Evolutionary conservation across 2,888 invertebrate genomes (phyloP), one percentile per base, ranked within the genome.

Genomic region (Platycheirus albimanus): DNA sequence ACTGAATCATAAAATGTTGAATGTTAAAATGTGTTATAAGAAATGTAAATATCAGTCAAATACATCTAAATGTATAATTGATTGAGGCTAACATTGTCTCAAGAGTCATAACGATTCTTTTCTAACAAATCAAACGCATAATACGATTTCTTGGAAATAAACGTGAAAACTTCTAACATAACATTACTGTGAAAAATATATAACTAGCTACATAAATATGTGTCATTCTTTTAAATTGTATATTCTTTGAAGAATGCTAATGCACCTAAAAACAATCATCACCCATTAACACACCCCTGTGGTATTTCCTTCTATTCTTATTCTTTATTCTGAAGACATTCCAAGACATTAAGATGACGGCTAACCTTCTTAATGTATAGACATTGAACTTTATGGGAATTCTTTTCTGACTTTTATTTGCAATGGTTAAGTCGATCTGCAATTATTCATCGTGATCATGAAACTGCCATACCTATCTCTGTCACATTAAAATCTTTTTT

Each of bases 361-460:
- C 2, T 56, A 24, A 47, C 47, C 69, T 45, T 47, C 54, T 63
- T 38, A 17, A 19, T 33, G 41, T 33, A 20, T 54, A 70, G 52
- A 54, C 63, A 64, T 56, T 77, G 77, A 77, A 70, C 77, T 77
- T 77, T 71, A 77, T 63, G 24, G 47, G 49, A 49, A 30, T 49
- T 45, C 33, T 52, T 52, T 45, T 20, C 24, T 63, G 28, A 51
- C 24, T 51, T 41, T 41, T 33, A 41, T 52, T n/a, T n/a, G 51
- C 43, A 15, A 30, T 20, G 20, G 41, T 71, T 71, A 10, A 61
- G 33, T 45, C 63, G 30, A 52, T 63, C 61, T 52, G 19, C 51
- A 51, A 43, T 43, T 61, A 24, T 56, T 30, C 33, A 36, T 74
- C 74, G 66, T 56, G 56, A 41, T 66, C 41, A 28, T 15, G 43